phyloP scores from a whole-genome alignment of 2,888 invertebrate species.

The Autographa pulchrina region DNA sequence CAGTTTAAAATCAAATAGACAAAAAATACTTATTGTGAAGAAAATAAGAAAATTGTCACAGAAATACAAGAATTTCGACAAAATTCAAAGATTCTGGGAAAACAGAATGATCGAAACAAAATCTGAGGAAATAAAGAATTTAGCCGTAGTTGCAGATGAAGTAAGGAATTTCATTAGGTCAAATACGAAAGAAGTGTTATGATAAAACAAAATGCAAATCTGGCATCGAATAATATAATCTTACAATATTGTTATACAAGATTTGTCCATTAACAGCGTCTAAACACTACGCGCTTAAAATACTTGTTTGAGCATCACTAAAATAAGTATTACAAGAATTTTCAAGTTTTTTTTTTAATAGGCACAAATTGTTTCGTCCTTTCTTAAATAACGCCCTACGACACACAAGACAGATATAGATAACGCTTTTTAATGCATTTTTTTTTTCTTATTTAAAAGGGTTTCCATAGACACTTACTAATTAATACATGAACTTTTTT shows the following conservation, averaged over 20 bases:
- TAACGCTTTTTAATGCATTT: slow-evolving; percentile 80
- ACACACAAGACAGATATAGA: slow-evolving; percentile 84
- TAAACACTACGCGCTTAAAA: slow-evolving; percentile 86
- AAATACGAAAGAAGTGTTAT: slow-evolving; percentile 36
- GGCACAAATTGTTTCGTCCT: slow-evolving; percentile 81
- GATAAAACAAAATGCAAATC: slow-evolving; percentile 79
- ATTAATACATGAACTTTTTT: slow-evolving; percentile 85
- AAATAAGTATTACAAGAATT: slow-evolving; percentile 76
- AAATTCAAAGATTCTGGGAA: slow-evolving; percentile 20
- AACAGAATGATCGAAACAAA: slow-evolving; percentile 3
- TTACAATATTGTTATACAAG: slow-evolving; percentile 72
- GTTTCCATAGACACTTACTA: slow-evolving; percentile 87
- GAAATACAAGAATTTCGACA: slow-evolving; percentile 5
- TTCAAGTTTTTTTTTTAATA: slow-evolving; percentile 80
- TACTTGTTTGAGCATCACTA: slow-evolving; percentile 87
- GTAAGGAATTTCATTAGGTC: slow-evolving; percentile 54
- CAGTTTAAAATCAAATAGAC: background rate
- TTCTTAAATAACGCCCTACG: slow-evolving; percentile 77
- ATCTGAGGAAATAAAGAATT: background rate
- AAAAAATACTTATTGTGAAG: background rate
- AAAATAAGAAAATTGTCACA: slow-evolving; percentile 11
- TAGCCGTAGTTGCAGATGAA: slow-evolving; percentile 17
- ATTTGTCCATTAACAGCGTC: slow-evolving; percentile 79
- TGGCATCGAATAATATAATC: slow-evolving; percentile 77
- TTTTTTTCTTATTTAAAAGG: slow-evolving; percentile 74